These are phyloP conservation scores for Maconellicoccus hirsutus DNA, from an alignment of 1,140 invertebrate genomes.

Conservation along the genomic window DNA sequence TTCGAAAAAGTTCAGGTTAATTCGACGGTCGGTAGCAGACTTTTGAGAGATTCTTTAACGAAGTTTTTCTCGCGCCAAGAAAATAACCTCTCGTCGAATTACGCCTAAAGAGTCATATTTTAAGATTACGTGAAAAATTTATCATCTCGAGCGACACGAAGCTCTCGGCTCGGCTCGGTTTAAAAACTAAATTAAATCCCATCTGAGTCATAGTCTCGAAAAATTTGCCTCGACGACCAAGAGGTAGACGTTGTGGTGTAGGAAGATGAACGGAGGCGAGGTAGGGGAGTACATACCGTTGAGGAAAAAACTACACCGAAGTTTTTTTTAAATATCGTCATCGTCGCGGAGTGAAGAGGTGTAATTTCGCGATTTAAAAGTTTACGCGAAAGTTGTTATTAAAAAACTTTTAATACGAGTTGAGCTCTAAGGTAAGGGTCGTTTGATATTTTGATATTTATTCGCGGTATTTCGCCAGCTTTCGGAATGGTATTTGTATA, in stretches of 20 bases:
- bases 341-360: neutral
- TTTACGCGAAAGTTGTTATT: conserved; percentile 9
- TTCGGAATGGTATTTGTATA: neutral
- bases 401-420: conserved; percentile 9
- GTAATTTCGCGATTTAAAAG: conserved; percentile 9
- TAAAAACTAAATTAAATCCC: conserved; percentile 5
- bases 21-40: no score
- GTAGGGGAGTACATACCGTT: neutral
- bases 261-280: no score
- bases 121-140: conserved; percentile 9
- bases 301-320: neutral
- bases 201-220: neutral
- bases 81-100: neutral
- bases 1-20: no score
- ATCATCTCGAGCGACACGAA: neutral
- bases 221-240: neutral
- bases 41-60: neutral
- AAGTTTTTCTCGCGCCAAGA: neutral
- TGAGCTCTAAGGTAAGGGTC: neutral
- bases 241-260: no score
- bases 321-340: neutral
- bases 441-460: conserved; percentile 10
- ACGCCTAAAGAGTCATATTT: conserved; percentile 4
- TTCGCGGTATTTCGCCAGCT: neutral
- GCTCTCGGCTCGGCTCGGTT: neutral